Evolutionary conservation across 2,888 invertebrate genomes (phyloP), one percentile per base, ranked within the genome.

Genomic region (Metellina segmentata): DNA sequence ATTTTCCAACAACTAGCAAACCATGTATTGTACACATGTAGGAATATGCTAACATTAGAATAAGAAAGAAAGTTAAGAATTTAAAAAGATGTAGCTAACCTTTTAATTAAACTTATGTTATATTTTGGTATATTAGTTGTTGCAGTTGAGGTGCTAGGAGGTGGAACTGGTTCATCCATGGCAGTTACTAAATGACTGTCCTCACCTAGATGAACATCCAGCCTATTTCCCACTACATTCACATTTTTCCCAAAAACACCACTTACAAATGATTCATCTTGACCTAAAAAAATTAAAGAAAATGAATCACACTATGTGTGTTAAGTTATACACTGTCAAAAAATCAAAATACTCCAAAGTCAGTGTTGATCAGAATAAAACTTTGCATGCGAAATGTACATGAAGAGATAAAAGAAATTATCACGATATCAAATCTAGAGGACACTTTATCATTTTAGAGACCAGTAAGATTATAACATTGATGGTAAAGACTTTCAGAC

Each of bases 181-280:
- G 61, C 90, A 5, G 72, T 72, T 16, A 87, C 48, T 20, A 81
- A 51, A 52, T 92, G 85, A 51, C 82, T 88, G 61, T 92, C 93
- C 19, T 93, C 93, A 34, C 89, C 92, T 34, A 95, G 93, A 93
- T 96, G 96, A 78, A 98, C 96, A 94, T 98, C 97, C 93, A 98
- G 97, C 94, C 98, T 96, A 95, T 98, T 98, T 49, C 98, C 98
- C 61, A 98, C 96, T 7, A 98, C 95, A 5, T 97, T 96, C 6
- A 97, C 96, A 94, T 97, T 97, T 90, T 97, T 97, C 0, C 98
- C 98, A 94, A 98, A 97, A 94, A 97, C 97, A 90, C 96, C 96
- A 72, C 95, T 95, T 51, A 94, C 95, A 91, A 95, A 95, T n/a
- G 92, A 90, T 75, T 93, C 93, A 61, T 93, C 93, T 74, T 93